Conservation (phyloP, 1,140 invertebrate genomes). For the Achroia grisella region DNA sequence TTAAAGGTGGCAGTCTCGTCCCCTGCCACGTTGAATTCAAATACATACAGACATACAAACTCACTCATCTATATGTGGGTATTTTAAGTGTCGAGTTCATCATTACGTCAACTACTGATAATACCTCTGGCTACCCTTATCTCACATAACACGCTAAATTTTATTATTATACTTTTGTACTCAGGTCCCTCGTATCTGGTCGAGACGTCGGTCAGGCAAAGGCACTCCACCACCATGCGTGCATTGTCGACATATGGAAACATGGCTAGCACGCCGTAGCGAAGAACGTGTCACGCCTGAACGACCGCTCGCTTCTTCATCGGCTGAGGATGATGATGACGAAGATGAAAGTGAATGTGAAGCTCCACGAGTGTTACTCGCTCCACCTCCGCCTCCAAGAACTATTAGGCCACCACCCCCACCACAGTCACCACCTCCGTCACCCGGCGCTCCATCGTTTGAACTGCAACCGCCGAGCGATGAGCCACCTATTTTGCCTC, state of each 20-base stretch:
- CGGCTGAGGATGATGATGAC: constrained; percentile 73
- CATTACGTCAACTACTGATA: no score
- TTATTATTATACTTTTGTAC: neutral
- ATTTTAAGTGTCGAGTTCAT: no score
- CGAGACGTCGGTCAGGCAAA: constrained; percentile 76
- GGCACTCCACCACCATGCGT: constrained; percentile 78
- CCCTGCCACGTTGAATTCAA: no score
- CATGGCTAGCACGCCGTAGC: constrained; percentile 73
- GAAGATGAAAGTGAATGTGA: constrained; percentile 73
- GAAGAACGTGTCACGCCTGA: constrained; percentile 69
- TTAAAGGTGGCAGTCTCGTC: no score
- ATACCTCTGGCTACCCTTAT: no score
- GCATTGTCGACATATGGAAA: constrained; percentile 78
- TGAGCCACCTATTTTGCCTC: constrained; percentile 53
- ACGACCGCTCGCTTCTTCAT: constrained; percentile 65
- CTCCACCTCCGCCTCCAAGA: constrained; percentile 75
- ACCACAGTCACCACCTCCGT: constrained; percentile 71
- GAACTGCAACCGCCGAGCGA: constrained; percentile 71
- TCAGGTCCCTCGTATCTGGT: constrained; percentile 77
- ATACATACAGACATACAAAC: no score
- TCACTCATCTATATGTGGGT: no score
- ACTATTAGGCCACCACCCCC: constrained; percentile 52
- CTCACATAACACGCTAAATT: no score
- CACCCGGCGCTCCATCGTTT: constrained; percentile 69
- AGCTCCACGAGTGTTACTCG: constrained; percentile 77